These are phyloP conservation scores for Lerema accius DNA, from an alignment of 1,140 invertebrate species.

Conservation along the genomic window DNA sequence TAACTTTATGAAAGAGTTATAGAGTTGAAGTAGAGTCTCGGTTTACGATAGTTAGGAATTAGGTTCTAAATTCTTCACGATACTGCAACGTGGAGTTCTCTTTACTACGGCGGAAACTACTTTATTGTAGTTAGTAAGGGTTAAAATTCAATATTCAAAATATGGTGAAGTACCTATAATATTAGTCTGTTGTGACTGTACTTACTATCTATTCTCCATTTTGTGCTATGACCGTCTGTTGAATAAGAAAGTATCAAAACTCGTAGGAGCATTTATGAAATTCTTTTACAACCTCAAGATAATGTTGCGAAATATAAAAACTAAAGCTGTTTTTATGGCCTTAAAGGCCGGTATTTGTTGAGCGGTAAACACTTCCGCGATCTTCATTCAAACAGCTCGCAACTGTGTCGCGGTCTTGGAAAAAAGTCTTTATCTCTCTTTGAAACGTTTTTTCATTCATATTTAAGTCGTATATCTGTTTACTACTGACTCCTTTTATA, in stretches of 20 bases:
- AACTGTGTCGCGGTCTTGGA: conserved; percentile 23
- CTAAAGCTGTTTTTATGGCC: conserved; percentile 11
- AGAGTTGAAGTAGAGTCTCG: no score
- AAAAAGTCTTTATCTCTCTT: conserved; percentile 17
- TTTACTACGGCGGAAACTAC: no score
- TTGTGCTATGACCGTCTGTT: no score
- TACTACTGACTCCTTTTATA: background rate
- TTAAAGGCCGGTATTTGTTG: conserved; percentile 23
- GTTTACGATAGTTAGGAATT: no score
- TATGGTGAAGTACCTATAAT: no score
- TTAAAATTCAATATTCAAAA: no score
- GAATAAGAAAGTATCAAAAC: background rate
- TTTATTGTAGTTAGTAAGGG: no score
- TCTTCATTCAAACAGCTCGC: conserved; percentile 20
- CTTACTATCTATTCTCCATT: no score
- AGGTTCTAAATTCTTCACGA: no score
- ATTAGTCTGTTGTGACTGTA: no score
- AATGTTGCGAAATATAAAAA: conserved; percentile 6
- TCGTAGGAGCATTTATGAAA: background rate
- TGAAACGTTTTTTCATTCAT: conserved; percentile 16
- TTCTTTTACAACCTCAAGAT: background rate
- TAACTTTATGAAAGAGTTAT: no score
- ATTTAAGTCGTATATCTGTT: conserved; percentile 7
- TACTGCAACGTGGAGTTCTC: no score
- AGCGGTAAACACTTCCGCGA: conserved; percentile 23